Conservation (phyloP, 2,888 invertebrate genomes). For the Tenthredo mesomela region DNA sequence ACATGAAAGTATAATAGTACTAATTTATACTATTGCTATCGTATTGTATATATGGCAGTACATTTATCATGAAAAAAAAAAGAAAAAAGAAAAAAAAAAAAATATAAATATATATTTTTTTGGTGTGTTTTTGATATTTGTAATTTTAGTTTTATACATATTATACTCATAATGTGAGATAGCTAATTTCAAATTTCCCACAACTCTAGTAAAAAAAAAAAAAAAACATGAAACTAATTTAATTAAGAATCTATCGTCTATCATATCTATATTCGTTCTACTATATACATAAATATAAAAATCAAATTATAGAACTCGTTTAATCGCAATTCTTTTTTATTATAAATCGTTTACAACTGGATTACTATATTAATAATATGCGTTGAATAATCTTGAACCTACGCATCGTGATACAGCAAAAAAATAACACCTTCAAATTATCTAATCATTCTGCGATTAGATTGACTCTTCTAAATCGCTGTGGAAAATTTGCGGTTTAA, state of each 20-base stretch:
- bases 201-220: neutral
- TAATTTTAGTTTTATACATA: constrained; percentile 56
- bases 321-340: neutral
- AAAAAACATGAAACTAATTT: neutral
- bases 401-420: neutral
- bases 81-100: neutral
- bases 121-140: constrained; percentile 66
- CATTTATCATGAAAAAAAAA: constrained; percentile 68
- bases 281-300: neutral
- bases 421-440: neutral
- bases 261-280: neutral
- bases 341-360: neutral
- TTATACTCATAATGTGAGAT: neutral
- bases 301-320: neutral
- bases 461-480: neutral
- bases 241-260: neutral
- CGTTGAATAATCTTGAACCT: neutral
- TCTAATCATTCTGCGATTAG: neutral
- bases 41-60: constrained; percentile 73
- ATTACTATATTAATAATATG: too few species aligned
- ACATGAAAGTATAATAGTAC: constrained; percentile 59
- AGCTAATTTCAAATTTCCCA: neutral
- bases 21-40: constrained; percentile 70
- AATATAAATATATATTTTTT: constrained; percentile 60
- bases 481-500: neutral